These are phyloP conservation scores for Bombyx mandarina DNA, from an alignment of 1,140 invertebrate genomes.

Conservation along the genomic window DNA sequence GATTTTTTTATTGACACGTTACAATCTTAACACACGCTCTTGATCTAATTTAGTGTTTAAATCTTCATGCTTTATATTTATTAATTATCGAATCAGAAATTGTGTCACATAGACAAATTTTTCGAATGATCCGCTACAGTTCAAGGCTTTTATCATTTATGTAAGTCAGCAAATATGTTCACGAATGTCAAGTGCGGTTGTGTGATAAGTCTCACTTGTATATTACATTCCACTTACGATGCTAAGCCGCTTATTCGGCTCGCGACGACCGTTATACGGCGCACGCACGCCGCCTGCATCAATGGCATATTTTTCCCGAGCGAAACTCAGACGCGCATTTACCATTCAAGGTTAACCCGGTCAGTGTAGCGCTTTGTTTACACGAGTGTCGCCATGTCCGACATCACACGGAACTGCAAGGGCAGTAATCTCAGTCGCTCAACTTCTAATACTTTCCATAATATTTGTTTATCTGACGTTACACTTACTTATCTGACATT, in stretches of 20 bases:
- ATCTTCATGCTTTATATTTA: too few species aligned
- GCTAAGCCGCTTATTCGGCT: slow-evolving; percentile 65
- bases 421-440: slow-evolving; percentile 8
- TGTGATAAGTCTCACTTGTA: slow-evolving; percentile 50
- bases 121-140: too few species aligned
- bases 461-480: not conserved
- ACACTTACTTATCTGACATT: slow-evolving; percentile 16
- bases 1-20: too few species aligned
- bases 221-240: slow-evolving; percentile 64
- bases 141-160: not conserved
- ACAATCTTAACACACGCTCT: too few species aligned
- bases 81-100: too few species aligned
- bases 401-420: slow-evolving; percentile 8
- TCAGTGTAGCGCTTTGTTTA: slow-evolving; percentile 62
- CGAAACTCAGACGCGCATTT: slow-evolving; percentile 60
- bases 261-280: slow-evolving; percentile 56
- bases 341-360: slow-evolving; percentile 68
- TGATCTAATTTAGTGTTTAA: too few species aligned
- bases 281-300: slow-evolving; percentile 63
- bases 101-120: too few species aligned
- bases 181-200: slow-evolving; percentile 26
- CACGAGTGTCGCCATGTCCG: slow-evolving; percentile 34
- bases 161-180: too few species aligned
- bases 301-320: slow-evolving; percentile 67
- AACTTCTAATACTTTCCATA: slow-evolving; percentile 7